Evolutionary conservation across 1,140 invertebrate species (phyloP), one percentile per base, ranked within the genome.

Genomic region (Bombus pascuorum): DNA sequence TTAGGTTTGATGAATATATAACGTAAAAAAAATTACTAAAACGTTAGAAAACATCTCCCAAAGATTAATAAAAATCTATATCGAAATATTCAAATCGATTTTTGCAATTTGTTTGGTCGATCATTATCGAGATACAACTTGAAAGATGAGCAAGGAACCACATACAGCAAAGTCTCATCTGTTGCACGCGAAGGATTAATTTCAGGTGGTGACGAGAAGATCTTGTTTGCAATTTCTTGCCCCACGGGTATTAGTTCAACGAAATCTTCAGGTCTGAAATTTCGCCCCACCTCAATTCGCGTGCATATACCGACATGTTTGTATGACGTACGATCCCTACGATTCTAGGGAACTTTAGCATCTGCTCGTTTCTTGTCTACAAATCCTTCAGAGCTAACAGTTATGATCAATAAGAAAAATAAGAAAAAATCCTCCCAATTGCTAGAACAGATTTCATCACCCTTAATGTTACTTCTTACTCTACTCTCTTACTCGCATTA

Each of bases 181-280:
- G 89, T 90, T 90, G 89, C 89, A 80, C 77, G 71, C 74, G 53
- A 89, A 87, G 86, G 86, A 90, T 90, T 90, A 90, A 90, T 90
- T 85, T 87, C 71, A 80, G 71, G 76, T 89, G 82, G 70, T 86
- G 79, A 89, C 81, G 82, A 68, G 73, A 44, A 75, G 76, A 90
- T 90, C 88, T 90, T 83, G 88, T 90, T 90, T 90, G 89, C 79
- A 90, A 90, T 90, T 90, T 90, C 89, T 90, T 90, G 86, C 82
- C 88, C 75, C 86, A 28, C 71, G 89, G 89, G 82, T 89, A 90
- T 90, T 90, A 86, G 83, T 74, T 85, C 71, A 65, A 76, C 71
- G 88, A 87, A 90, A 90, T 87, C 86, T 86, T 86, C 34, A 15
- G 70, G 81, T 65, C 82, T 87, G 88, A 85, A 90, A 90, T 87